phyloP scores from a whole-genome alignment of 1,140 invertebrate genomes.

The Polypedilum pembai region DNA sequence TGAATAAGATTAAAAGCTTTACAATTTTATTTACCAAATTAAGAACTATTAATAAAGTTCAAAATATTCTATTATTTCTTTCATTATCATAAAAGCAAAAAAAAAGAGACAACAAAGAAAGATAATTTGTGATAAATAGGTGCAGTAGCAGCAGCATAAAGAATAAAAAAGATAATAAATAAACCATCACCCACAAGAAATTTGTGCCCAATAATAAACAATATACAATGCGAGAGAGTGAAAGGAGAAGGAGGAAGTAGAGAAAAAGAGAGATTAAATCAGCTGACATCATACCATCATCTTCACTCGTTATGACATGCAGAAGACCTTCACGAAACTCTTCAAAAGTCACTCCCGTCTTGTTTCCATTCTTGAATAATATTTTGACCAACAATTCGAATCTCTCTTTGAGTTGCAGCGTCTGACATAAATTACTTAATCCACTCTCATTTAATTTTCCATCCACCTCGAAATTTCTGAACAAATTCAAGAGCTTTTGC shows the following conservation, averaged over 20 bases:
- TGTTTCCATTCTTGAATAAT: constrained; percentile 43
- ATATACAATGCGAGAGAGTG: neutral
- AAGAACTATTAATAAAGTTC: neutral
- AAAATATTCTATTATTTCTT: neutral
- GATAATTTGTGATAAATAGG: no score
- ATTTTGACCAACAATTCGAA: constrained; percentile 53
- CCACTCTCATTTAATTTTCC: constrained; percentile 59
- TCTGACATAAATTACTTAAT: constrained; percentile 60
- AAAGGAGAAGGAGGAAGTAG: constrained; percentile 29
- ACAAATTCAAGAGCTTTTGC: constrained; percentile 70
- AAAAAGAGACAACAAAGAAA: no score
- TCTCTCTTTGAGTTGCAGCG: constrained; percentile 69
- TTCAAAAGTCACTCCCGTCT: constrained; percentile 48
- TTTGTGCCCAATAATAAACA: constrained; percentile 31
- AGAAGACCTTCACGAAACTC: constrained; percentile 58
- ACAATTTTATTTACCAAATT: neutral
- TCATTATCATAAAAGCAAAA: neutral
- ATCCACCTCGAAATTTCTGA: constrained; percentile 68
- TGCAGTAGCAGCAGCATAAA: neutral
- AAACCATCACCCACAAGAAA: constrained; percentile 29
- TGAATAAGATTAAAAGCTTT: no score
- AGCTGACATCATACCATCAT: constrained; percentile 36
- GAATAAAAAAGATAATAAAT: no score
- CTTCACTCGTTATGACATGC: constrained; percentile 49
- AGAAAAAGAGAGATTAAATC: constrained; percentile 30